Evolutionary conservation across 1,140 invertebrate genomes (phyloP), one percentile per base, ranked within the genome.

Genomic region (Drosophila guanche): DNA sequence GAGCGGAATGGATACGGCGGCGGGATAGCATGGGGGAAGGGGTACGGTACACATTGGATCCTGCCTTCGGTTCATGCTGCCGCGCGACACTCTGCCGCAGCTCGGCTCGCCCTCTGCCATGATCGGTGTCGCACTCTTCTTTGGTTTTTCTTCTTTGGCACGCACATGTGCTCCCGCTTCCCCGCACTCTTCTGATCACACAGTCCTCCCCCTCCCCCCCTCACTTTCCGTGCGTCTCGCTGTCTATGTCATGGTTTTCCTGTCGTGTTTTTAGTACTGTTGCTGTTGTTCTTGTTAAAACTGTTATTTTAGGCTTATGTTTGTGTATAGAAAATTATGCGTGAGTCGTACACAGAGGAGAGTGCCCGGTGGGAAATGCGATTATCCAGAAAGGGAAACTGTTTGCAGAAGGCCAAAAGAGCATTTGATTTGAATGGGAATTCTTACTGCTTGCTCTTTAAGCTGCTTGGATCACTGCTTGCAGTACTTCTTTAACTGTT

Each of bases 241-340:
- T 68, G 48, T 60, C 37, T 53, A 45, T 47, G 57, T 56, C 55
- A 20, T 56, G 61, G 71, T 75, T 76, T 55, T 71, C 14, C 16
- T 43, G 14, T 46, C 8, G n/a, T 46, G 43, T 20, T 46, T n/a
- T 29, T 51, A 29, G 3, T 54, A 10, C 52, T 56, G 43, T 56
- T 57, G 69, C 51, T 73, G 58, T 72, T 75, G 42, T 47, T 68
- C 55, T 54, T 54, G 70, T 75, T 76, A 76, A 76, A 61, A 76
- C 50, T 76, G 62, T 76, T 76, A 76, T 76, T 76, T 76, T 76
- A 76, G 63, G 55, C 60, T 62, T 52, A 55, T 59, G 51, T 62
- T 62, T 70, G 77, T 63, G 52, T 79, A 80, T 79, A 79, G 77
- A 80, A 37, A 80, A 72, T 76, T 76, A 76, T 76, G 60, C 77